Base-by-base conservation (phyloP, 1,140 invertebrate species). In the Procambarus virginalis region DNA sequence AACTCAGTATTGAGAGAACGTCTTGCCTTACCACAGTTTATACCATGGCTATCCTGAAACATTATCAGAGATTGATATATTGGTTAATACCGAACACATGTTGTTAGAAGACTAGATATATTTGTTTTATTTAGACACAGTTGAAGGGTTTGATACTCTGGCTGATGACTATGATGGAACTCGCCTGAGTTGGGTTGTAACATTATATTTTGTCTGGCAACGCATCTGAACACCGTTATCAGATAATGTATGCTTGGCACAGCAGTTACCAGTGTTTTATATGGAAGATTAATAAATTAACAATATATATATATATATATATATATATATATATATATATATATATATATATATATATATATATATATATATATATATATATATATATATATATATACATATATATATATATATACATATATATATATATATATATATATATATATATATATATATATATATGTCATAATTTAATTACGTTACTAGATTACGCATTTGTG, bases 401-500 rank as follows among this genome's bases (percentile, higher is more conserved):
- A 81, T 55, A 55, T 45, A 81, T 64, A 45, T 81, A 45, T 60
- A 60, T 60, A 55, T 60, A 55, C 22, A 34, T 81, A 60, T 45
- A 55, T 81, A 81, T 81, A 81, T 22, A 60, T 34, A 60, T 81
- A 60, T 60, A 81, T 81, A 80, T 80, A 80, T 80, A 80, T 80
- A 80, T 80, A 80, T 80, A 80, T 80, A 80, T 80, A 80, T 80
- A 80, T 80, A 80, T 80, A 80, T 80, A 80, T 55, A 55, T 55
- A 80, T 80, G 48, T 55, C 17, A n/a, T 55, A 2, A 80, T 51
- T 48, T 51, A 55, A 48, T 22, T 81, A 81, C 64, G 20, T 82
- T 64, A 2, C 2, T 64, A 20, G 12, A 64, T 4, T 68, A 34
- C 34, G 34, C 34, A 34, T 34, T 34, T 34, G 34, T 34, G 46